phyloP scores from a whole-genome alignment of 1,140 invertebrate genomes.

The Drosophila leontia region DNA sequence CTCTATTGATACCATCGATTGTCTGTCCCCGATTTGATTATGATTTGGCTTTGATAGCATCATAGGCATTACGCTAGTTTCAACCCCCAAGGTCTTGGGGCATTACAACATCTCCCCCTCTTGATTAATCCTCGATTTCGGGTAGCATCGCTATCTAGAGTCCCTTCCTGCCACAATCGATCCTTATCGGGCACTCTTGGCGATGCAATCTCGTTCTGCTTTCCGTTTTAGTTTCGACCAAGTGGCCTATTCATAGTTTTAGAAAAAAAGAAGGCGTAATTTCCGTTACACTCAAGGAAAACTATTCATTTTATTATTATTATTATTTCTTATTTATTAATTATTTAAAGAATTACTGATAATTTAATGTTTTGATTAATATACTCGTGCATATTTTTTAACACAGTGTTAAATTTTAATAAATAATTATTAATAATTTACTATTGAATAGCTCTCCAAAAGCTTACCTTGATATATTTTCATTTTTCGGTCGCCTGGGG shows the following conservation, averaged over 20 bases:
- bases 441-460: no score
- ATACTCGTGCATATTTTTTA: no score
- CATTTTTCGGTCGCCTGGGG: no score
- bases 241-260: constrained; percentile 19
- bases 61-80: not conserved
- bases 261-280: not conserved
- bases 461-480: no score
- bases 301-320: no score
- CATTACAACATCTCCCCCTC: constrained; percentile 8
- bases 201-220: constrained; percentile 16
- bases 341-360: no score
- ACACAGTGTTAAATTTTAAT: no score
- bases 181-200: constrained; percentile 17
- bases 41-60: not conserved
- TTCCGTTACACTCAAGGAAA: constrained; percentile 12
- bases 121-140: constrained; percentile 7
- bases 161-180: not conserved
- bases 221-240: constrained; percentile 22
- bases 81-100: not conserved
- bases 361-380: no score
- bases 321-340: no score
- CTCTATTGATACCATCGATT: not conserved
- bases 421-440: no score
- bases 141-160: not conserved
- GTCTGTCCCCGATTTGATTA: not conserved